These are phyloP conservation scores for Trypoxylus dichotomus DNA, from an alignment of 1,140 invertebrate genomes.

Conservation along the genomic window DNA sequence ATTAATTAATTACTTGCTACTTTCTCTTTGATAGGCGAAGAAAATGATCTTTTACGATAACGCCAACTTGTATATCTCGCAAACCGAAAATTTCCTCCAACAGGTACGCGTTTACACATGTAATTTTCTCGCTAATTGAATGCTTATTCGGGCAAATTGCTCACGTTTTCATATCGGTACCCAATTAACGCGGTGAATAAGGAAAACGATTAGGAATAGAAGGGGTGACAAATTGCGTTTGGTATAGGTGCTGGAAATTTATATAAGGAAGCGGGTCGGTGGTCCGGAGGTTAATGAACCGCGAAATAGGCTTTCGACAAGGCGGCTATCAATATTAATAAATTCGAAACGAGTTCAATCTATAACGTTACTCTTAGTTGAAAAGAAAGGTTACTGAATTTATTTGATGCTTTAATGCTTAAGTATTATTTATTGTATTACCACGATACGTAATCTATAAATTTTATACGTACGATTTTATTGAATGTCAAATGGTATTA, in stretches of 20 bases:
- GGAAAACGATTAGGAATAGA: not conserved
- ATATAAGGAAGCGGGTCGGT: not conserved
- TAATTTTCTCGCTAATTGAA: not conserved
- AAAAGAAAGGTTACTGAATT: not conserved
- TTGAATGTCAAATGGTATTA: too few species aligned
- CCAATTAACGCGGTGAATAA: not conserved
- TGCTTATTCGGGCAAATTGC: not conserved
- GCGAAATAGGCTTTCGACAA: not conserved
- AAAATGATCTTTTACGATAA: too few species aligned
- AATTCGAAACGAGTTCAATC: not conserved
- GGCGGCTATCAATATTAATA: not conserved
- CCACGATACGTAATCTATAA: too few species aligned
- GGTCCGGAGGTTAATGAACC: conserved; percentile 5
- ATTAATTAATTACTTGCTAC: too few species aligned
- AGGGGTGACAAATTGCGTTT: not conserved
- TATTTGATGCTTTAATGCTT: too few species aligned
- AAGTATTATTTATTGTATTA: too few species aligned
- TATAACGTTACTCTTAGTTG: not conserved
- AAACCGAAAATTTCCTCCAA: not conserved
- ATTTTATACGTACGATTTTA: too few species aligned
- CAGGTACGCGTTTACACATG: not conserved
- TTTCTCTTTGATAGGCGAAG: too few species aligned
- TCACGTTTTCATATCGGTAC: not conserved
- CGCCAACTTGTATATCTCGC: too few species aligned
- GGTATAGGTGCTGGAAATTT: not conserved